Percentiles rank a stretch among this genome's conserved stretches.
These are phyloP conservation scores for Zoanthus sansibaricus DNA, from an alignment of 92 coral and sea anemone species.

Conservation along the genomic window DNA sequence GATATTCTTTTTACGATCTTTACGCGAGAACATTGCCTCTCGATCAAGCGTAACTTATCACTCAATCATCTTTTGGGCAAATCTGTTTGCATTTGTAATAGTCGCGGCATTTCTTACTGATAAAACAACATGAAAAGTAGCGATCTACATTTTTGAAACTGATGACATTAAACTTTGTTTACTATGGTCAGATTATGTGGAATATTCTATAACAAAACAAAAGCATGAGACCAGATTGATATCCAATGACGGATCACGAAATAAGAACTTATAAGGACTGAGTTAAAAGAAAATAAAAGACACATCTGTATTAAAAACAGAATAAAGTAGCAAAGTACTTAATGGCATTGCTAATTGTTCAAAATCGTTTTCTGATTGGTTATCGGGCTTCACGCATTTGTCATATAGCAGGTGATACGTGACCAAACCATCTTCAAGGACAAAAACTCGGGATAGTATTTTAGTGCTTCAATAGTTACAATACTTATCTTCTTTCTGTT, in stretches of 20 bases:
- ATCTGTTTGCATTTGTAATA: slow-evolving; percentile 52
- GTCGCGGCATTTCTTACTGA: slow-evolving; percentile 43
- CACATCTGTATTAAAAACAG: slow-evolving; percentile 38
- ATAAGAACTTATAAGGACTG: slow-evolving; percentile 10
- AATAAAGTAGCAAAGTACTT: slow-evolving; percentile 57
- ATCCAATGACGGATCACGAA: slow-evolving; percentile 32
- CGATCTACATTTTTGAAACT: slow-evolving; percentile 41
- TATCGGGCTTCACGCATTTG: slow-evolving; percentile 55
- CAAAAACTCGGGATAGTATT: slow-evolving; percentile 63
- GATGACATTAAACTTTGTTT: slow-evolving; percentile 40
- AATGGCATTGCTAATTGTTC: slow-evolving; percentile 68
- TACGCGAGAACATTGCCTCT: slow-evolving; percentile 32
- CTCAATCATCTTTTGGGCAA: slow-evolving; percentile 37
- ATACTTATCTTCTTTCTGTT: slow-evolving; percentile 72
- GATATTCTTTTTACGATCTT: slow-evolving; percentile 14
- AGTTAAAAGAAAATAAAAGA: slow-evolving; percentile 14
- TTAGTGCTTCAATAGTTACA: slow-evolving; percentile 56
- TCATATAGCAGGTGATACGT: slow-evolving; percentile 85
- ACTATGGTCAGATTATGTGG: slow-evolving; percentile 42
- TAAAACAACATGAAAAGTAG: slow-evolving; percentile 35
- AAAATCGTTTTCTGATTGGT: slow-evolving; percentile 65
- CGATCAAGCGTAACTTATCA: slow-evolving; percentile 44
- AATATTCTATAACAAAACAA: slow-evolving; percentile 47
- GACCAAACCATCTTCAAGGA: slow-evolving; percentile 76
- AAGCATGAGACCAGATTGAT: slow-evolving; percentile 32